Base-by-base conservation (phyloP, 2,888 invertebrate genomes). In the Dolichomitus sp. region DNA sequence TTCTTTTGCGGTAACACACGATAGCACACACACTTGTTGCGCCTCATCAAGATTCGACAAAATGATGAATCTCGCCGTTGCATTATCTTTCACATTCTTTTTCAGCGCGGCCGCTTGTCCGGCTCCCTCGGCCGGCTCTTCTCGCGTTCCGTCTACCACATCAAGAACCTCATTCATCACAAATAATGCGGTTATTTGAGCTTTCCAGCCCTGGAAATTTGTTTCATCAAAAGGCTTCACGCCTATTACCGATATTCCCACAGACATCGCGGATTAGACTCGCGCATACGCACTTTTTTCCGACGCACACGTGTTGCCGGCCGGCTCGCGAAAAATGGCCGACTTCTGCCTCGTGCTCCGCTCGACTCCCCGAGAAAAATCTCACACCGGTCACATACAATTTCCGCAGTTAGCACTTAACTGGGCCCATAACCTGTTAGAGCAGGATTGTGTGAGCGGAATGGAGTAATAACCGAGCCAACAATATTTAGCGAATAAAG, bases 51-150 rank as follows among this genome's bases (percentile, higher is more conserved):
- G 70, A 54, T 76, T 68, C 23, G 84, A 87, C 27, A 84, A 65
- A 12, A 88, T 87, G 40, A 87, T 82, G 23, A 75, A 88, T 72
- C 68, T 87, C 59, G 87, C 52, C 11, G 52, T 54, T 19, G 52
- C 52, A 19, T 54, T n/a, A 33, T 69, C 69, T 19, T 69, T 70
- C 11, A 30, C 45, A 12, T 33, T 57, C n/a, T 45, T 14, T 30
- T 70, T 57, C 12, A n/a, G 11, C 23, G 37, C 80, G 12, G 74
- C 81, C 50, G 54, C 79, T 5, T 40, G 2, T 12, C 14, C 40
- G 2, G 52, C 45, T 14, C 42, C 63, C 19, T 12, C 69, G 4
- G n/a, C 70, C 45, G 74, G 74, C 45, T 52, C 59, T 30, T 11
- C 50, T 1, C 63, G 45, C 54, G 74, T 54, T 1, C 79, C 65